Base-by-base conservation (phyloP, 2,888 invertebrate species). In the Netelia virgata region DNA sequence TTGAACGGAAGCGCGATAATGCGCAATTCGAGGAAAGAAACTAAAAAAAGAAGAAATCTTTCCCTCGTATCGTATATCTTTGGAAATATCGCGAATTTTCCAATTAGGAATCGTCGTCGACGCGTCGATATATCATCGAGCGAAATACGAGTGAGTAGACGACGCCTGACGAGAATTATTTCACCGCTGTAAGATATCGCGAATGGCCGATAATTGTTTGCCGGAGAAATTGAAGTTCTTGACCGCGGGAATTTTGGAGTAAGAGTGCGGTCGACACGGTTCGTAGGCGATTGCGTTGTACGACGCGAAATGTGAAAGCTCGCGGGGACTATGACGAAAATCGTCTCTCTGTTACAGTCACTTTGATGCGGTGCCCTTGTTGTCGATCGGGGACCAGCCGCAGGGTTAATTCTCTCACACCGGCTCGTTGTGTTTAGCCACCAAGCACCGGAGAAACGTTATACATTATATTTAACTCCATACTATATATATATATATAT, bases 401-500 rank as follows among this genome's bases (percentile, higher is more conserved):
- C 55, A 16, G 61, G 69, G 41, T 43, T 55, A 53, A 20, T 73
- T 72, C 16, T 72, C 16, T 50, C 63, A 50, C 53, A 55, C 41
- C 57, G 41, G 36, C 47, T 50, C 8, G 43, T 11, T 66, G 16
- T 43, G 20, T 63, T 5, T 16, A 55, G 41, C 43, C 16, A 11
- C n/a, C 18, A 28, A 20, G 50, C 57, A 68, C 11, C 63, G 20
- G 9, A 11, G 11, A 8, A n/a, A 47, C n/a, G 16, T 66, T 66
- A 64, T 16, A 66, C 18, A 47, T 43, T 66, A n/a, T 66, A 66
- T 66, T 3, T n/a, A 64, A 41, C 18, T 50, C 6, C 41, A 66
- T 36, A 14, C 11, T 6, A 53, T 64, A 69, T 79, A 74, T 83
- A 80, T 69, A 59, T 83, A 80, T 69, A 59, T 16, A 63, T 61